phyloP scores from a whole-genome alignment of 2,113 vertebrate genomes.

The Vicugna pacos region DNA sequence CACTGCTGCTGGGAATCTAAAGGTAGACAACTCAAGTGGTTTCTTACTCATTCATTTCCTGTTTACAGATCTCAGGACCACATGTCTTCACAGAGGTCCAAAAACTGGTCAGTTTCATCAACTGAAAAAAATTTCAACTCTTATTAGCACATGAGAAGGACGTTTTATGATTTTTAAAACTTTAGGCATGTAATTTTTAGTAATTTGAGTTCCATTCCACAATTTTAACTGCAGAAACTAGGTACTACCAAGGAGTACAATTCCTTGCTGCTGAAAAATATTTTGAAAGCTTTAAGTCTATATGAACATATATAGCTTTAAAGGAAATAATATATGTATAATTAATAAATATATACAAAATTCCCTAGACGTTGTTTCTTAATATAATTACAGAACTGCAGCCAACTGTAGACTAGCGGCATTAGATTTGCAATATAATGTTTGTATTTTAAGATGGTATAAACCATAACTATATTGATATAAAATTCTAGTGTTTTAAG shows the following conservation, averaged over 20 bases:
- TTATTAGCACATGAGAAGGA: neutral
- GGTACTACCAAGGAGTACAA: neutral
- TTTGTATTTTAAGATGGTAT: conserved; percentile 46
- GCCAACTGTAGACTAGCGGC: neutral
- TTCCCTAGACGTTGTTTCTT: neutral
- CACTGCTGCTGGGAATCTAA: conserved; percentile 94
- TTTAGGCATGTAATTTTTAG: neutral
- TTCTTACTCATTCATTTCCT: neutral
- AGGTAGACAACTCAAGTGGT: conserved; percentile 85
- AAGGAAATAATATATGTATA: conserved; percentile 1
- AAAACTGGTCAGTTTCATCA: neutral
- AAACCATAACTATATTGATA: neutral
- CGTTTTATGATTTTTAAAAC: conserved; percentile 24
- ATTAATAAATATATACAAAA: conserved; percentile 5
- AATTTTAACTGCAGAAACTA: neutral
- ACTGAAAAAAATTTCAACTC: neutral
- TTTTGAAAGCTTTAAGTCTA: conserved; percentile 20
- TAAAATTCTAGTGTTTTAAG: conserved; percentile 1
- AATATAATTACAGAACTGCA: neutral
- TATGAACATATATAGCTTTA: neutral
- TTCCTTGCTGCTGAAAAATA: conserved; percentile 22
- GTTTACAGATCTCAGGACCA: neutral
- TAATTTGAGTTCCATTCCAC: neutral
- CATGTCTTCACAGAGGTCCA: neutral
- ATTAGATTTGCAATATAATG: neutral